Evolutionary conservation across 1,140 invertebrate species (phyloP).

Genomic region (Papilio polytes): DNA sequence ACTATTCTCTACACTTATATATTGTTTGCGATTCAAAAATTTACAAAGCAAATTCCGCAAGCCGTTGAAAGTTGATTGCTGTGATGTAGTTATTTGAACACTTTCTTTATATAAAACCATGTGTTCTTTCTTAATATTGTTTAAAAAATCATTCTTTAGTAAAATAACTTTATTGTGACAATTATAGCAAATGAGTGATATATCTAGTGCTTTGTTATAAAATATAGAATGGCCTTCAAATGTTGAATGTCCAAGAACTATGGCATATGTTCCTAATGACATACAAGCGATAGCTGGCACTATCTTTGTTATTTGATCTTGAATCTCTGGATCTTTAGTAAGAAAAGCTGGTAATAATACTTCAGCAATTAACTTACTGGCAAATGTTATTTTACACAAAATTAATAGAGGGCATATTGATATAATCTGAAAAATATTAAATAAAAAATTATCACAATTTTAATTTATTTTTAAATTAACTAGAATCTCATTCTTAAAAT

Average conservation of each 20-base stretch:
- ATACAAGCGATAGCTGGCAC: slow-evolving; percentile 66
- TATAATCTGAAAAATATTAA: slow-evolving; percentile 56
- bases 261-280: slow-evolving; percentile 56
- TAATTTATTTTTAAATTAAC: too few relatives aligned
- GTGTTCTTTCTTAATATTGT: slow-evolving; percentile 45
- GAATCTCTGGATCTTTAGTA: slow-evolving; percentile 58
- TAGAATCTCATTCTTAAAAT: background rate
- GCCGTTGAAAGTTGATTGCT: slow-evolving; percentile 51
- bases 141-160: slow-evolving; percentile 18
- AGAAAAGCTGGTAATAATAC: slow-evolving; percentile 68
- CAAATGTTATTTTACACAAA: slow-evolving; percentile 59
- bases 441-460: background rate
- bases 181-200: slow-evolving; percentile 62
- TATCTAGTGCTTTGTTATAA: slow-evolving; percentile 50
- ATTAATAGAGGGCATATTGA: slow-evolving; percentile 58
- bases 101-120: slow-evolving; percentile 52
- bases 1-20: slow-evolving; percentile 56
- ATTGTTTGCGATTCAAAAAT: slow-evolving; percentile 71
- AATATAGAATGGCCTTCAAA: slow-evolving; percentile 57
- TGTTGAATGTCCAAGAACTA: slow-evolving; percentile 49
- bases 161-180: slow-evolving; percentile 56
- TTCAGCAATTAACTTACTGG: slow-evolving; percentile 71
- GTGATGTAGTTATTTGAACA: slow-evolving; percentile 46
- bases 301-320: slow-evolving; percentile 56
- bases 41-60: slow-evolving; percentile 68